phyloP scores from a whole-genome alignment of 2,113 vertebrate genomes.

The Rattus rattus region DNA sequence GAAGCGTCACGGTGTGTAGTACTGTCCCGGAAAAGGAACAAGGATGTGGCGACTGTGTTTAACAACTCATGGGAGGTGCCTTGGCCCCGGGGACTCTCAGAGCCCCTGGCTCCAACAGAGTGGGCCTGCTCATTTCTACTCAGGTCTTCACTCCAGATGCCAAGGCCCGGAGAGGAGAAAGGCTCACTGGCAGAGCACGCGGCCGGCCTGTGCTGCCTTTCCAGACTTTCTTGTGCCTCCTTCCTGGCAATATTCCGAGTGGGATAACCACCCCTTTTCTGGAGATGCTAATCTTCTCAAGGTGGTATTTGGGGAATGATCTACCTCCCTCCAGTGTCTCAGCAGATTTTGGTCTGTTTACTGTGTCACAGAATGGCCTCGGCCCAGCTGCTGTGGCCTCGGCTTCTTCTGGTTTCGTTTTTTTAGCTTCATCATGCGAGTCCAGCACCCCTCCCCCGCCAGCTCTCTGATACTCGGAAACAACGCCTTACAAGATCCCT shows the following conservation, averaged over 20 bases:
- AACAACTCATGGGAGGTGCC: too few species aligned
- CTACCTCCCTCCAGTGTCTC: not conserved
- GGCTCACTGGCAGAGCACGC: not conserved
- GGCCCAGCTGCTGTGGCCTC: not conserved
- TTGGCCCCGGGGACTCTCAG: not conserved
- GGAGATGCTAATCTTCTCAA: not conserved
- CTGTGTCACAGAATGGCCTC: not conserved
- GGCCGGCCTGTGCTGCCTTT: too few species aligned
- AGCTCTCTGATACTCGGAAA: not conserved
- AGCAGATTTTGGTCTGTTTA: not conserved
- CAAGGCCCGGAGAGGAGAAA: not conserved
- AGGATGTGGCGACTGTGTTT: too few species aligned
- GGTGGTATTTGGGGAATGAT: too few species aligned
- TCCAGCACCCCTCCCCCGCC: rapidly evolving
- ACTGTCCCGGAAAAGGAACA: not conserved
- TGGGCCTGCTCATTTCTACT: not conserved
- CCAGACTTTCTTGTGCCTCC: not conserved
- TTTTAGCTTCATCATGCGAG: not conserved
- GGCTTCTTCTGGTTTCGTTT: not conserved
- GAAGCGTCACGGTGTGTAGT: not conserved
- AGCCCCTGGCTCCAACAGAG: not conserved
- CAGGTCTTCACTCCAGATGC: not conserved
- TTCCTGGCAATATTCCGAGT: not conserved
- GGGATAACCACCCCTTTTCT: not conserved
- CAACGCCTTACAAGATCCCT: not conserved